These are phyloP conservation scores for Spheniscus mendiculus DNA, from an alignment of 2,113 vertebrate genomes.

Conservation along the genomic window DNA sequence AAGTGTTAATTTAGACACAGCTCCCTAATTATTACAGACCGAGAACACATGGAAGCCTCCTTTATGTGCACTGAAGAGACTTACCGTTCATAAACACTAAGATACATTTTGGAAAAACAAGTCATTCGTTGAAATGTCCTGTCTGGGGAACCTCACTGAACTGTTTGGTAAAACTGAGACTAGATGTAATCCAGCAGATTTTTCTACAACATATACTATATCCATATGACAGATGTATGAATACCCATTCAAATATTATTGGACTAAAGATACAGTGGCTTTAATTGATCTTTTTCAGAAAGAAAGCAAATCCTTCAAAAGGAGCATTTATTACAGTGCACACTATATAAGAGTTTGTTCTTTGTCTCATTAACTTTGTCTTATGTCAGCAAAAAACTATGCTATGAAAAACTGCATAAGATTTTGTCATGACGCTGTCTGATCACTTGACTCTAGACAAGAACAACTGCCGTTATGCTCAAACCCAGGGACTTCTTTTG, in stretches of 20 bases:
- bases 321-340: not conserved
- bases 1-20: not conserved
- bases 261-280: not conserved
- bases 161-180: not conserved
- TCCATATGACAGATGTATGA: not conserved
- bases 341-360: not conserved
- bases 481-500: not conserved
- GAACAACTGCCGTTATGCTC: not conserved
- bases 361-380: not conserved
- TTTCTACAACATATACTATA: not conserved
- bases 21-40: not conserved
- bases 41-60: not conserved
- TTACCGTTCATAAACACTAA: not conserved
- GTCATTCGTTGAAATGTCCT: not conserved
- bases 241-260: not conserved
- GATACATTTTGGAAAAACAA: not conserved
- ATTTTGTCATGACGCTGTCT: not conserved
- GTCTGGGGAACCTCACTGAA: not conserved
- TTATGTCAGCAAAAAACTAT: not conserved
- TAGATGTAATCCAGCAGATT: not conserved
- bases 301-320: not conserved
- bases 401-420: not conserved
- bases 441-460: not conserved
- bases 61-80: not conserved
- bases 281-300: not conserved